Base-by-base conservation (phyloP, 2,113 vertebrate species). In the Rhinichthys klamathensis region DNA sequence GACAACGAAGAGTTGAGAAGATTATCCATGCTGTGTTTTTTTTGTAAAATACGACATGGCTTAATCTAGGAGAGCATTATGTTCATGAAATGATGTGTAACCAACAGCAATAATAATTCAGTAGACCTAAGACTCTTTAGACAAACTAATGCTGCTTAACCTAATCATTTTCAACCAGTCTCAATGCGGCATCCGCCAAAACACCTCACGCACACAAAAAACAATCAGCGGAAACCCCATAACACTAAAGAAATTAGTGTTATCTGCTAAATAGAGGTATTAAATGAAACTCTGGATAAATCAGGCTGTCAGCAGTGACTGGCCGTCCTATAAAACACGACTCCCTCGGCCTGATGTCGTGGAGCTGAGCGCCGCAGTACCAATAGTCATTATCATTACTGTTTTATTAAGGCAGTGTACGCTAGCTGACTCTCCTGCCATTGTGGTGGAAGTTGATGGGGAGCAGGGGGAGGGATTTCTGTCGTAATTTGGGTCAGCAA, bases 401-500 rank as follows among this genome's bases (percentile, higher is more conserved):
- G 91, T 93, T 93, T 93, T 90, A 94, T 93, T 93, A 91, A 91
- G 90, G 89, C 85, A 91, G 89, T 89, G 86, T 84, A 80, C 65
- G 84, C 91, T 93, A 90, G 91, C 91, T 92, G 84, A 3, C 78
- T 16, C 75, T 90, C 86, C 85, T 92, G 89, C 89, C 90, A 90
- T 90, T 90, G 85, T 91, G 85, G 85, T 69, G 73, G 83, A 84
- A 86, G 87, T 86, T 91, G 91, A 90, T 90, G 91, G 56, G 86
- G 69, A 86, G 89, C 85, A 82, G 85, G 70, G 87, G 85, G 87
- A 79, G 58, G 86, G 87, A 89, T 87, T 77, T 86, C 32, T 61
- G 54, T 78, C 91, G 89, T 92, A 93, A 94, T 94, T 93, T 95
- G 90, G 93, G 93, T 95, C 94, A 95, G 87, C 85, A 90, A 91